Evolutionary conservation across 2,888 invertebrate genomes (phyloP).

Genomic region (Nipponacmea schrenckii): DNA sequence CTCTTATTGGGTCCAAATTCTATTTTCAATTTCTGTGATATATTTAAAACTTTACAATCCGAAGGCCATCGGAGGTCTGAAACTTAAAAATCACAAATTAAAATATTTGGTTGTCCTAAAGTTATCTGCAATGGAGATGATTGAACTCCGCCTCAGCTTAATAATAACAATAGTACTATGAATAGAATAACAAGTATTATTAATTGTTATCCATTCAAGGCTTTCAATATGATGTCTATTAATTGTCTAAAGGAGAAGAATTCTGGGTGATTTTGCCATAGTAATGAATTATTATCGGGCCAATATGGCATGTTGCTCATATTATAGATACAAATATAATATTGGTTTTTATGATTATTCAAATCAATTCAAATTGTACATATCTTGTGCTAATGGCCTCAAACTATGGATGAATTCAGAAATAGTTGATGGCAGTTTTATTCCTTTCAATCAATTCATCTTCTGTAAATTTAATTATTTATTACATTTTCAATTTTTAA

Average conservation of each 20-base stretch:
- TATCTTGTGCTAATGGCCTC: constrained; percentile 8
- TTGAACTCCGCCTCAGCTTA: too few relatives aligned
- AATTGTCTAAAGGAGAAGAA: neutral
- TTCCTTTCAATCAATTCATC: neutral
- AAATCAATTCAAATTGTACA: constrained; percentile 4
- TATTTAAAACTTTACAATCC: too few relatives aligned
- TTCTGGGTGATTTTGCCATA: constrained; percentile 1
- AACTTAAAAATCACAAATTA: too few relatives aligned
- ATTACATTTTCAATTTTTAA: constrained; percentile 7
- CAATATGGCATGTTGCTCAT: constrained; percentile 3
- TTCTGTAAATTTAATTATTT: constrained; percentile 4
- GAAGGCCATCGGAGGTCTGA: too few relatives aligned
- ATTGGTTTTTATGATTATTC: constrained; percentile 1
- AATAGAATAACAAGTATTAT: too few relatives aligned
- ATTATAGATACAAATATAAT: neutral
- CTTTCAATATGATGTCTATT: too few relatives aligned
- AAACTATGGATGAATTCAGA: neutral
- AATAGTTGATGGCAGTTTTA: neutral
- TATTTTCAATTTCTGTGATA: too few relatives aligned
- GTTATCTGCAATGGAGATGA: too few relatives aligned
- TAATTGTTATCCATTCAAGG: too few relatives aligned
- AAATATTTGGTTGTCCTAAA: too few relatives aligned
- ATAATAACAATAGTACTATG: too few relatives aligned
- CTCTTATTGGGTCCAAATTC: too few relatives aligned
- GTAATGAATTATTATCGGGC: constrained; percentile 4